phyloP scores from a whole-genome alignment of 1,140 invertebrate species.

The Apis laboriosa region DNA sequence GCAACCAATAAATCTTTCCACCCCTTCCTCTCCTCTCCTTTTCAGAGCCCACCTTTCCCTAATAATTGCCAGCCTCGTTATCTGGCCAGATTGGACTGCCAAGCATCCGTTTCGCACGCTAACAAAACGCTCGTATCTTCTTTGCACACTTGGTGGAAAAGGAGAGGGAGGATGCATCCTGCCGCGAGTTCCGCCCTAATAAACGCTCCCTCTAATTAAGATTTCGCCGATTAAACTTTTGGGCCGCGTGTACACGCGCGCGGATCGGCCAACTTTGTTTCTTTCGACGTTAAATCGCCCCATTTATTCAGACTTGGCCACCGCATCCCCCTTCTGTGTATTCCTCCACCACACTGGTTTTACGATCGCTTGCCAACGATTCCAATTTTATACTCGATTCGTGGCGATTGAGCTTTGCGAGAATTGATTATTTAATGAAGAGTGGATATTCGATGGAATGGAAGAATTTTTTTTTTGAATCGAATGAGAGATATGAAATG shows the following conservation, averaged over 20 bases:
- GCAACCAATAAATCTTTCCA: no score
- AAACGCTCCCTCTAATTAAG: slow-evolving; percentile 47
- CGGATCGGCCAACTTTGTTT: slow-evolving; percentile 33
- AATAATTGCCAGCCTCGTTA: slow-evolving; percentile 48
- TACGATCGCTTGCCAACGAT: not conserved
- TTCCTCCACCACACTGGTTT: slow-evolving; percentile 4
- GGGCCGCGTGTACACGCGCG: not conserved
- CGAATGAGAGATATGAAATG: no score
- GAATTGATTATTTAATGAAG: not conserved
- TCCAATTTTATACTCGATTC: not conserved
- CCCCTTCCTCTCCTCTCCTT: not conserved
- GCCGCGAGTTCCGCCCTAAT: slow-evolving; percentile 45
- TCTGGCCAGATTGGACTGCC: slow-evolving; percentile 9
- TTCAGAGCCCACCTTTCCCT: slow-evolving; percentile 9
- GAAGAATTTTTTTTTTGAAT: no score
- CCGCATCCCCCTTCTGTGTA: not conserved
- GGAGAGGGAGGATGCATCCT: not conserved
- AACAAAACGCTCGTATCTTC: slow-evolving; percentile 36
- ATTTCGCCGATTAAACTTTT: slow-evolving; percentile 48
- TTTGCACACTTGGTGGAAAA: slow-evolving; percentile 8
- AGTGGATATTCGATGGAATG: no score
- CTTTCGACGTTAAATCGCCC: slow-evolving; percentile 39
- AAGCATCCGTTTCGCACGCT: slow-evolving; percentile 32
- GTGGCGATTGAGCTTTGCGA: not conserved
- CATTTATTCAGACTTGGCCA: slow-evolving; percentile 27